Evolutionary conservation across 2,888 invertebrate species (phyloP), one percentile per base, ranked within the genome.

Genomic region (Drosophila vallismaia): DNA sequence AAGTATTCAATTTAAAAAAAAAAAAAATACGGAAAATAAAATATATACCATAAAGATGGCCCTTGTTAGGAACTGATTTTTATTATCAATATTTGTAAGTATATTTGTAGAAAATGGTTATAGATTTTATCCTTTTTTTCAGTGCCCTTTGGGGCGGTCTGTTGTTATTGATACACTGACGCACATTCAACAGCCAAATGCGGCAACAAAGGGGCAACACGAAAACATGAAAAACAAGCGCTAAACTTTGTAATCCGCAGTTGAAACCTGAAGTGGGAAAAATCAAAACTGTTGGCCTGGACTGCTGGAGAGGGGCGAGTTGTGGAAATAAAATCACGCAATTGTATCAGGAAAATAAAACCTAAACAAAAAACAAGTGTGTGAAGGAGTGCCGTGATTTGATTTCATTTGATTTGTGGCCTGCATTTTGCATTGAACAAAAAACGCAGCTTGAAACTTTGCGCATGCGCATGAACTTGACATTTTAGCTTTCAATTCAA

Each of bases 391-490:
- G 29, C 38, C 9, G 1, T 46, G 45, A 24, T 28, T 28, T 24
- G 62, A 38, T 26, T 45, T 36, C 45, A 63, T 53, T 63, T 64
- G 64, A 62, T 62, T 62, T 63, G 63, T 46, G 38, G 38, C 12
- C 63, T 53, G 52, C 46, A 28, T 46, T 64, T 63, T 19, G 67
- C 50, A 58, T 57, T 40, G 5, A 36, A 5, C 5, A 36, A 10
- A 36, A 38, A 68, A 52, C 67, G 57, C 67, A 51, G 44, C 29
- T 60, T 50, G 62, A 33, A 60, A 70, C 63, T 58, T 31, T 64
- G 73, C 76, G 63, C 76, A 66, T 63, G 76, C 78, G 76, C 71
- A 58, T 84, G 84, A 80, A 84, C 84, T 80, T 80, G 81, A 66
- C 80, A 71, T 52, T 76, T 71, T 38, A 59, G 53, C 67, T 56